These are phyloP conservation scores for Dipodomys merriami DNA, from an alignment of 2,113 vertebrate genomes.

Conservation along the genomic window DNA sequence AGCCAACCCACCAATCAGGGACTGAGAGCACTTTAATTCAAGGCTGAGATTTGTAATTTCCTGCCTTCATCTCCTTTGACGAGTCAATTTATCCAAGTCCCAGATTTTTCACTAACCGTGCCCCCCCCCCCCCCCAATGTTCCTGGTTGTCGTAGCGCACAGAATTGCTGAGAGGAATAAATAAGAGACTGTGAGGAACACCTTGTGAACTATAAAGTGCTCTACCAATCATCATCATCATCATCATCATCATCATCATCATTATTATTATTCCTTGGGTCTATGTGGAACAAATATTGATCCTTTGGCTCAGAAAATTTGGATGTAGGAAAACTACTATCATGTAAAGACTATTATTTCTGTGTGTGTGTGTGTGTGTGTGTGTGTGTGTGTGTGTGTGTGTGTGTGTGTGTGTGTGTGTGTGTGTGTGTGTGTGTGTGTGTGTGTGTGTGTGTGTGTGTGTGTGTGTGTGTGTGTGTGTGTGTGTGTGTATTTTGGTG, in stretches of 20 bases:
- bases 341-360: neutral
- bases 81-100: neutral
- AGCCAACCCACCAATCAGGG: neutral
- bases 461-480: too few species aligned
- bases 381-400: too few species aligned
- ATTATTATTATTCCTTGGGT: neutral
- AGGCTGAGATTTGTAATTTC: neutral
- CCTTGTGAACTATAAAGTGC: neutral
- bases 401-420: too few species aligned
- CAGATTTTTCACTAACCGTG: neutral
- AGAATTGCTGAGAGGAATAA: slow-evolving; percentile 4
- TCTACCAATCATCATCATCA: neutral
- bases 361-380: too few species aligned
- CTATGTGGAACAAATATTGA: neutral
- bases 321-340: neutral
- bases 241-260: too few species aligned
- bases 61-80: neutral
- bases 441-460: too few species aligned
- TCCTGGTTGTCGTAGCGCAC: neutral
- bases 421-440: too few species aligned
- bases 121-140: too few species aligned
- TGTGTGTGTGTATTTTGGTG: too few species aligned
- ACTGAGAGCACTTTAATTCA: neutral
- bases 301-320: neutral
- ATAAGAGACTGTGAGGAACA: neutral